Base-by-base conservation (phyloP, 2,113 vertebrate genomes). In the Rhinopithecus roxellana region DNA sequence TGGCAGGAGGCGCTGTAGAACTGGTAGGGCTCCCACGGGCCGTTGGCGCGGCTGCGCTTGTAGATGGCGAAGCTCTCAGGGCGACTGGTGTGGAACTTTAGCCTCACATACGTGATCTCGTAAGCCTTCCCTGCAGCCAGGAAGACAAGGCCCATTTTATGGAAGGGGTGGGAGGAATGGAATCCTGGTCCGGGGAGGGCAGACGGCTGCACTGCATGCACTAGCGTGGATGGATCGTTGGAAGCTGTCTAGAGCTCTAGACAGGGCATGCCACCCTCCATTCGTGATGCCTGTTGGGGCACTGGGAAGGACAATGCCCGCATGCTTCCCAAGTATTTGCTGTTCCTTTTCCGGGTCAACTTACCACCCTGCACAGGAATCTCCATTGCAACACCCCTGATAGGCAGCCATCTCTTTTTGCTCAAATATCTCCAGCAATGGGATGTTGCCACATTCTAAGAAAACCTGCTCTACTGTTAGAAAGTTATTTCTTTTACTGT, bases 51-150 rank as follows among this genome's bases (percentile, higher is more conserved):
- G 8, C 99, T 99, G 85, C 99, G 99, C 97, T 99, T 99, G 98
- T 99, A 99, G 97, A 99, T 99, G 98, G 99, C 99, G 0, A 99
- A 99, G 97, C 99, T 99, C 98, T 99, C 99, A 0, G 99, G 99
- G 1, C 99, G 99, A 50, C 99, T 99, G 98, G 99, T 99, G 98
- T 99, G 99, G 98, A 99, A 99, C 98, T 99, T 99, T 11, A 99
- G 96, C 96, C 99, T 93, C 93, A 99, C 98, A 0, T 99, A 99
- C 97, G 99, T 99, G 98, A 99, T 99, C 98, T 99, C 99, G 0
- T 99, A 99, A n/a, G 99, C 98, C 98, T 99, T 99, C 74, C 99
- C 99, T 99, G 98, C 55, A 52, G 97, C 1, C 86, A 12, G 50
- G 82, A 64, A 96, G 83, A 79, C 11, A 9, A 16, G 25, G 9